Evolutionary conservation across 2,888 invertebrate species (phyloP).

Genomic region (Strigamia crassipes): DNA sequence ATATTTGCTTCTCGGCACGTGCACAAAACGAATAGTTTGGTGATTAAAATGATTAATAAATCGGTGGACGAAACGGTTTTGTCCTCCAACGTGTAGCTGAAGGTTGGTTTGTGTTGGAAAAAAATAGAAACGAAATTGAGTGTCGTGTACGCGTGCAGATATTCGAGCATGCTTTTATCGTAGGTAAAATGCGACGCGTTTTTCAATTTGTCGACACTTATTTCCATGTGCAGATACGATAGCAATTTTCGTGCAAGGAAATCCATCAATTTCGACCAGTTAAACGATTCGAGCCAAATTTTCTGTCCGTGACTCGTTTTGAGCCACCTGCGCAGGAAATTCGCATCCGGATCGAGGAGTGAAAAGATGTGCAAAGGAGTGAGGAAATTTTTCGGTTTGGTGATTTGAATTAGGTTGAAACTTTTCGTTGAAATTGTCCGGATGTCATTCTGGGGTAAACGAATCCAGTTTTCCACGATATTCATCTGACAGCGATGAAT

Average conservation of each 20-base stretch:
- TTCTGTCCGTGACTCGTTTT: slow-evolving; percentile 13
- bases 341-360: slow-evolving; percentile 13
- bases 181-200: neutral
- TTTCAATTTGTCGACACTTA: neutral
- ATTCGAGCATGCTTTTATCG: neutral
- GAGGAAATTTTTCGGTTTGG: neutral
- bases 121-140: neutral
- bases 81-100: neutral
- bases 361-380: slow-evolving; percentile 39
- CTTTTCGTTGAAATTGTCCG: neutral
- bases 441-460: slow-evolving; percentile 27
- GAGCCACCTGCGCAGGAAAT: slow-evolving; percentile 38
- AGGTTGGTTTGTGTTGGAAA: neutral
- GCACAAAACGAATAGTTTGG: neutral
- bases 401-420: neutral
- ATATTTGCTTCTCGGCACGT: neutral
- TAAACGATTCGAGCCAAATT: neutral
- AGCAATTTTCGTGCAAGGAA: neutral
- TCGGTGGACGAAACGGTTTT: neutral
- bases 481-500: slow-evolving; percentile 15
- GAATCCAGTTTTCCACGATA: slow-evolving; percentile 36
- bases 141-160: neutral
- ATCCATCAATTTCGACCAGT: slow-evolving; percentile 2
- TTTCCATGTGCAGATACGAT: neutral
- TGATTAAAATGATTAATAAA: neutral